A percentile compares a stretch with the other conserved stretches of the same genome.
phyloP scores from a whole-genome alignment of 2,888 invertebrate genomes.

The Terebella lapidaria region DNA sequence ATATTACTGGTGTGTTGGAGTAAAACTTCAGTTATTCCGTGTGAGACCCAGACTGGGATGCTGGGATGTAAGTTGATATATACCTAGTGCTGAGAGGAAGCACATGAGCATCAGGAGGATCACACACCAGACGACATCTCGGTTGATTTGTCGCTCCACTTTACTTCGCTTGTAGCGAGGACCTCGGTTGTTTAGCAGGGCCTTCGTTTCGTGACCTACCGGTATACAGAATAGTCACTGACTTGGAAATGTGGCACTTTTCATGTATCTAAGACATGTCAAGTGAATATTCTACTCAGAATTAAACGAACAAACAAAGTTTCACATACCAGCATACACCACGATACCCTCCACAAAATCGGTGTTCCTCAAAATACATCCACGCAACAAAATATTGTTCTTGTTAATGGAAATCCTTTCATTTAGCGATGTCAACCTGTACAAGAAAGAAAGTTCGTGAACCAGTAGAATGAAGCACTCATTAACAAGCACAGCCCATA shows the following conservation, averaged over 20 bases:
- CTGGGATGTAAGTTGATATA: no score
- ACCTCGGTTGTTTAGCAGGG: constrained; percentile 94
- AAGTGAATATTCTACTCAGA: background rate
- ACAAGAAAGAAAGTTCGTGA: no score
- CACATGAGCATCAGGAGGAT: constrained; percentile 83
- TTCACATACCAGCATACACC: constrained; percentile 74
- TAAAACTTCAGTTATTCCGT: no score
- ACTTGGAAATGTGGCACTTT: no score
- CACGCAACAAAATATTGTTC: constrained; percentile 85
- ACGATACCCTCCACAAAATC: constrained; percentile 95
- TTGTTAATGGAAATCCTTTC: constrained; percentile 56
- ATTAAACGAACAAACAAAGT: background rate
- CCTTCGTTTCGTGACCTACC: constrained; percentile 94
- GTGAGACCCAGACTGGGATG: no score
- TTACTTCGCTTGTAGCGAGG: constrained; percentile 89
- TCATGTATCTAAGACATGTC: no score
- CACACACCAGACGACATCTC: constrained; percentile 94
- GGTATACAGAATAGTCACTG: no score
- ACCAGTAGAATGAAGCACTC: no score
- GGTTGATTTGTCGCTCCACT: constrained; percentile 89
- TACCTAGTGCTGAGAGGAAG: constrained; percentile 80
- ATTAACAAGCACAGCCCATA: background rate
- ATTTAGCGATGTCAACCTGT: constrained; percentile 58
- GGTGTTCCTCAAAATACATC: constrained; percentile 92
- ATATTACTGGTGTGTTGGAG: no score